Evolutionary conservation across 2,888 invertebrate genomes (phyloP).

Genomic region (Nephrotoma appendiculata): DNA sequence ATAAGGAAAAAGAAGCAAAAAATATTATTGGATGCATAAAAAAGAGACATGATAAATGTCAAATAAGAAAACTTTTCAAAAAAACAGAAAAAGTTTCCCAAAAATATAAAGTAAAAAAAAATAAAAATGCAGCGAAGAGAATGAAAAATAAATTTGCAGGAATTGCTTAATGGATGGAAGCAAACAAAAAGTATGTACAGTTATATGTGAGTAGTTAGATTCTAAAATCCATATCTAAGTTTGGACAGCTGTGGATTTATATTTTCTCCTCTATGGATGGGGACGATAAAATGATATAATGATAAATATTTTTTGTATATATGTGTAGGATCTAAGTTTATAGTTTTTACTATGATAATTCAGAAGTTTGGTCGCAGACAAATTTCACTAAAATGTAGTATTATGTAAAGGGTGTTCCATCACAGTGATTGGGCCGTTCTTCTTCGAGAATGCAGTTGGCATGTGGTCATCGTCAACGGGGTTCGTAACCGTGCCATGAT

Average conservation of each 20-base stretch:
- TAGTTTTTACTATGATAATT: not conserved
- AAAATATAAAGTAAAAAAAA: not conserved
- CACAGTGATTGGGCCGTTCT: too few relatives aligned
- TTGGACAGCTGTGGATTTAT: not conserved
- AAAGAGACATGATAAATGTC: constrained; percentile 2
- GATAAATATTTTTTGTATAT: not conserved
- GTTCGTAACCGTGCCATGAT: too few relatives aligned
- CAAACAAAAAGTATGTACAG: not conserved
- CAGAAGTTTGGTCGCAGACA: not conserved
- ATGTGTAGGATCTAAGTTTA: not conserved
- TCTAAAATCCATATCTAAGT: not conserved
- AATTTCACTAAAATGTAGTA: not conserved
- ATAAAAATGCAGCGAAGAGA: not conserved
- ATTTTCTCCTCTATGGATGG: not conserved
- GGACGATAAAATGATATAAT: not conserved
- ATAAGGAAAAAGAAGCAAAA: not conserved
- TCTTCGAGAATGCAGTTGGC: too few relatives aligned
- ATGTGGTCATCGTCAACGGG: too few relatives aligned
- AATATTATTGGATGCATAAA: not conserved
- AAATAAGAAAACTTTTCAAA: not conserved
- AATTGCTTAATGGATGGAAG: constrained; percentile 3
- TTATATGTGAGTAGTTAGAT: not conserved
- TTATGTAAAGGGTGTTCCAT: too few relatives aligned
- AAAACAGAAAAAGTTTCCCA: not conserved
- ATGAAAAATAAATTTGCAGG: not conserved